Evolutionary conservation across 2,888 invertebrate genomes (phyloP).

Genomic region (Germaria angustata): DNA sequence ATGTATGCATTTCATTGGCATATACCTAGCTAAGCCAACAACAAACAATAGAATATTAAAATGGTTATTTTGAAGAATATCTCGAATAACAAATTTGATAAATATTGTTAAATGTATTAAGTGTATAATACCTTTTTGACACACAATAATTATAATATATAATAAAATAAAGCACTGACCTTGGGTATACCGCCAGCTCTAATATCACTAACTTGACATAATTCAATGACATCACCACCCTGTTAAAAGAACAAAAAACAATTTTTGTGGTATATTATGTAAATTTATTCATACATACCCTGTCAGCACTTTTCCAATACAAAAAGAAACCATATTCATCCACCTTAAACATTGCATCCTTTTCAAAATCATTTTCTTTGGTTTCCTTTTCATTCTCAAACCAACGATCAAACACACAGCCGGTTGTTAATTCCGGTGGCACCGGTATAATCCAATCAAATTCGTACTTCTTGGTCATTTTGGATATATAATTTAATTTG

Average conservation of each 20-base stretch:
- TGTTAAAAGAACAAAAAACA: slow-evolving; percentile 75
- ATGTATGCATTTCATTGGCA: too few relatives aligned
- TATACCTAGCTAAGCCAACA: too few relatives aligned
- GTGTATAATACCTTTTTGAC: too few relatives aligned
- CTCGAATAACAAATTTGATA: too few relatives aligned
- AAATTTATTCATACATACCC: slow-evolving; percentile 82
- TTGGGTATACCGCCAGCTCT: slow-evolving; percentile 95
- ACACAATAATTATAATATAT: too few relatives aligned
- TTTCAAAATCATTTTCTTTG: slow-evolving; percentile 87
- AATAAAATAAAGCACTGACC: slow-evolving; percentile 82
- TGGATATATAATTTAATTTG: slow-evolving; percentile 57
- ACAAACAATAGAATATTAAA: too few relatives aligned
- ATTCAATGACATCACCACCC: slow-evolving; percentile 99
- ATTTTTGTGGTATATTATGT: too few relatives aligned
- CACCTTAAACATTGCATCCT: slow-evolving; percentile 94
- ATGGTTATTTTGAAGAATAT: too few relatives aligned
- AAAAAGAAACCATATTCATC: slow-evolving; percentile 99
- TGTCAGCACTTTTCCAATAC: slow-evolving; percentile 98
- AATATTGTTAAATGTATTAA: too few relatives aligned
- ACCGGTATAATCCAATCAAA: slow-evolving; percentile 99
- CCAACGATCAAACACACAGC: slow-evolving; percentile 97
- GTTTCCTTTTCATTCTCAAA: slow-evolving; percentile 96
- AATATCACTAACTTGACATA: slow-evolving; percentile 99
- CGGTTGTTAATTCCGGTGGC: slow-evolving; percentile 88
- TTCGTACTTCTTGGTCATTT: slow-evolving; percentile 98